Percentiles rank a stretch among this genome's conserved stretches.
phyloP scores from a whole-genome alignment of 2,797 vertebrate genomes.

The Sebastes baramenuke region DNA sequence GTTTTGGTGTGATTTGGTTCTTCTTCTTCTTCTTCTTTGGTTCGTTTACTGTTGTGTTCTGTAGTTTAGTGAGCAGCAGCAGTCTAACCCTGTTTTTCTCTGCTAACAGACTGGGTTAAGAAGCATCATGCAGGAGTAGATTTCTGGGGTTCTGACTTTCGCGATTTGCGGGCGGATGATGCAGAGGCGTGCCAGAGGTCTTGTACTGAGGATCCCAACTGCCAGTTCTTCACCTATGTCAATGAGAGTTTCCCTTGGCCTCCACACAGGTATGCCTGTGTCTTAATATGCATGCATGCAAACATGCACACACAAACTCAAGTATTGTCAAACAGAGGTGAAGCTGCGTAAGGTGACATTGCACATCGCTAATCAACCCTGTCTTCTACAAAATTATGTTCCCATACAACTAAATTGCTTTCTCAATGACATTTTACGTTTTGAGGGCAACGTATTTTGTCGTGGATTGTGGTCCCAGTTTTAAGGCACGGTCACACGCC shows the following conservation, averaged over 20 bases:
- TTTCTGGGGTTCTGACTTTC: slow-evolving; percentile 40
- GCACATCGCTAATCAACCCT: not conserved
- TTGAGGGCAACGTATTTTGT: too few relatives aligned
- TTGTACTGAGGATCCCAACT: slow-evolving; percentile 56
- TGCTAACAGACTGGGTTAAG: slow-evolving; percentile 56
- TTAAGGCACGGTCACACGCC: too few relatives aligned
- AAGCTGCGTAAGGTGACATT: not conserved
- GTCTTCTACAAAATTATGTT: too few relatives aligned
- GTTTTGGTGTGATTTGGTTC: not conserved
- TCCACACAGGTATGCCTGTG: not conserved
- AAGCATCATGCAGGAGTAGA: slow-evolving; percentile 13
- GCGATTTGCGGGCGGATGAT: not conserved
- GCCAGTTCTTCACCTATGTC: slow-evolving; percentile 69
- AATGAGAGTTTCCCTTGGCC: not conserved
- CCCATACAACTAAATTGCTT: too few relatives aligned
- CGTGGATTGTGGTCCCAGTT: too few relatives aligned
- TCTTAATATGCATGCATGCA: not conserved
- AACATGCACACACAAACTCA: not conserved
- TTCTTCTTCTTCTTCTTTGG: not conserved
- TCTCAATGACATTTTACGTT: too few relatives aligned
- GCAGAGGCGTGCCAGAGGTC: slow-evolving; percentile 40
- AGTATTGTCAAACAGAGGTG: not conserved
- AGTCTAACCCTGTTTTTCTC: not conserved
- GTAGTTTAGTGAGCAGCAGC: not conserved
- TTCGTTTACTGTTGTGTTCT: not conserved